Percentiles rank a stretch among this genome's conserved stretches.
phyloP scores from a whole-genome alignment of 2,113 vertebrate species.

The Polypterus bichir region DNA sequence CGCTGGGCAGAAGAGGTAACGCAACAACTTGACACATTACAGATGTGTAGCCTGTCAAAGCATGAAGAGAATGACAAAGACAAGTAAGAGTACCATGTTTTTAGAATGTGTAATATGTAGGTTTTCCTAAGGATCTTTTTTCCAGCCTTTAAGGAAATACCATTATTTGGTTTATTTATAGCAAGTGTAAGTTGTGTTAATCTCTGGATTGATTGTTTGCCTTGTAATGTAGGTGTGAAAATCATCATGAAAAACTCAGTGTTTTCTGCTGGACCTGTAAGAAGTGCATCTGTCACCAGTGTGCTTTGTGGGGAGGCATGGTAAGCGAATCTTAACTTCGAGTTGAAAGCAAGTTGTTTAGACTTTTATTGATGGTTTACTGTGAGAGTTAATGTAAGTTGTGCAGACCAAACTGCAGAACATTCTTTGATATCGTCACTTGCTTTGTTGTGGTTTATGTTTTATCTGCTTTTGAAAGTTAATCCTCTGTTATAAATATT shows the following conservation, averaged over 20 bases:
- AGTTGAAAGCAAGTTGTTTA: too few species aligned
- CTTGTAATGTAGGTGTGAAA: slow-evolving; percentile 74
- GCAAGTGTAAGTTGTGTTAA: not conserved
- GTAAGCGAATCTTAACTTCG: slow-evolving; percentile 37
- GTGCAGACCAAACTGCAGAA: too few species aligned
- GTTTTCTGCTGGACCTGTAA: slow-evolving; percentile 99
- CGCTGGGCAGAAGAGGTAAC: slow-evolving; percentile 98
- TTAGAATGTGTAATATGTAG: not conserved
- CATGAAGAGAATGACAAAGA: slow-evolving; percentile 96
- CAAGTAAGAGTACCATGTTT: slow-evolving; percentile 56
- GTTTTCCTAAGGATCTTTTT: too few species aligned
- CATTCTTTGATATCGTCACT: too few species aligned
- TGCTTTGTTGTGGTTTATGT: too few species aligned
- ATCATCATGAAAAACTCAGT: slow-evolving; percentile 94
- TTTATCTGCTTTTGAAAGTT: too few species aligned
- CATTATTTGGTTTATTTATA: not conserved
- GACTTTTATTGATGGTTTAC: too few species aligned
- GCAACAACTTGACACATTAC: slow-evolving; percentile 89
- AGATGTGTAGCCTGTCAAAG: slow-evolving; percentile 89
- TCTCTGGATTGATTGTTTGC: not conserved
- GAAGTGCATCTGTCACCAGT: slow-evolving; percentile 98
- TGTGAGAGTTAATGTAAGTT: too few species aligned
- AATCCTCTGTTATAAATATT: not conserved
- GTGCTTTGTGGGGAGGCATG: slow-evolving; percentile 97
- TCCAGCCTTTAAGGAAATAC: not conserved